Evolutionary conservation across 2,888 invertebrate species (phyloP), one percentile per base, ranked within the genome.

Genomic region (Drosophila demipolita): DNA sequence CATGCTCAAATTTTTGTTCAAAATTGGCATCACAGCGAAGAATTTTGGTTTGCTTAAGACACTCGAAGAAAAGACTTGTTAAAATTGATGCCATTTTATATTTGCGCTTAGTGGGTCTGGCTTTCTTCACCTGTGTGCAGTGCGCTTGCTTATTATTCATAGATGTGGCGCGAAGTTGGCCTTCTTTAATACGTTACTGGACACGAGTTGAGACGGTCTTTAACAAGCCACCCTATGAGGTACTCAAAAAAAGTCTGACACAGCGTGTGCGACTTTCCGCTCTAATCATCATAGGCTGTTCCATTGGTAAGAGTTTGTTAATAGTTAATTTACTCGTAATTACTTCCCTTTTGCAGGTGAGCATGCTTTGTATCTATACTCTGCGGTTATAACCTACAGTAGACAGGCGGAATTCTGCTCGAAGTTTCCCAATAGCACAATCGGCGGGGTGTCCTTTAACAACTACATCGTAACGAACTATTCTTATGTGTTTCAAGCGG

Each of bases 11-110:
- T 76, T 83, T 62, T 61, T 92, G 36, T 17, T 90, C 1, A 69
- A 68, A 32, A 74, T 87, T 64, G 93, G 93, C n/a, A 70, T 93
- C 7, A 87, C 88, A 60, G 86, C 93, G 0, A 93, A 92, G 75
- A 93, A 92, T 75, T 80, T 91, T 23, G 93, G 93, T 93, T 64
- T 74, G 89, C 63, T 15, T 20, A 1, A 1, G 9, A 3, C 9
- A 5, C 5, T 20, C 15, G 4, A 9, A n/a, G 6, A 15, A 6
- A 12, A 32, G 12, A 6, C 17, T 7, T 11, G 8, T 12, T 20
- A 5, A 23, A 20, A 38, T 29, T 33, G 2, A 29, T 45, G 1
- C 1, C 3, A 23, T 36, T 36, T 11, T 5, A 11, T 32, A 1
- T 29, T 29, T 29, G 29, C 5, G 5, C 15, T 42, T 50, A 93